Percentiles rank a stretch among this genome's conserved stretches.
phyloP scores from a whole-genome alignment of 2,888 invertebrate species.

The Xestia ashworthii region DNA sequence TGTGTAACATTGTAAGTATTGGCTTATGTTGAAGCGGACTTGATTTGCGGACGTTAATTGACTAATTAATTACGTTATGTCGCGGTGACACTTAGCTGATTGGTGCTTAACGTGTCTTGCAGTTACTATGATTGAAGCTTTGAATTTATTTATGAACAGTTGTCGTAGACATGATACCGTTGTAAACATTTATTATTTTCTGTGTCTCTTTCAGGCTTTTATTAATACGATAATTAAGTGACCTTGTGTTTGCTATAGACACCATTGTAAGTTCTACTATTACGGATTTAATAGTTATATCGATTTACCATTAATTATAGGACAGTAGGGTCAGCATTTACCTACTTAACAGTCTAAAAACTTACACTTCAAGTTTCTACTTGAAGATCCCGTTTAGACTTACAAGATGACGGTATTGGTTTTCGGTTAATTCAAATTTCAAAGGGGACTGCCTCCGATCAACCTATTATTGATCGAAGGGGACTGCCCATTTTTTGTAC shows the following conservation, averaged over 20 bases:
- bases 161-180: background rate
- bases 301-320: constrained; percentile 30
- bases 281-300: constrained; percentile 20
- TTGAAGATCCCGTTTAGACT: background rate
- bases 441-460: accelerated
- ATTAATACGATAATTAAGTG: constrained; percentile 7
- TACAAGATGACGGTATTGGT: background rate
- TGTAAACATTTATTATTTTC: constrained; percentile 7
- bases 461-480: no score
- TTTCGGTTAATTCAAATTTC: constrained; percentile 18
- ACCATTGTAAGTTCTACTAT: background rate
- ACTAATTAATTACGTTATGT: constrained; percentile 52
- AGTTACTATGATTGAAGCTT: constrained; percentile 31
- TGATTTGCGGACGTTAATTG: constrained; percentile 57
- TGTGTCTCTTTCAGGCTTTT: constrained; percentile 11
- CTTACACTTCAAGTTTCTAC: background rate
- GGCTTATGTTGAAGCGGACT: constrained; percentile 39
- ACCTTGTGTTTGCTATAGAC: constrained; percentile 10
- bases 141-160: constrained; percentile 13
- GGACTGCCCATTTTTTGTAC: background rate
- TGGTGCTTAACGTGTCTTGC: constrained; percentile 36
- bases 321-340: background rate
- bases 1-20: constrained; percentile 55
- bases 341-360: background rate
- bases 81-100: constrained; percentile 54